These are phyloP conservation scores for Lasioglossum baleicum DNA, from an alignment of 1,140 invertebrate species.

Conservation along the genomic window DNA sequence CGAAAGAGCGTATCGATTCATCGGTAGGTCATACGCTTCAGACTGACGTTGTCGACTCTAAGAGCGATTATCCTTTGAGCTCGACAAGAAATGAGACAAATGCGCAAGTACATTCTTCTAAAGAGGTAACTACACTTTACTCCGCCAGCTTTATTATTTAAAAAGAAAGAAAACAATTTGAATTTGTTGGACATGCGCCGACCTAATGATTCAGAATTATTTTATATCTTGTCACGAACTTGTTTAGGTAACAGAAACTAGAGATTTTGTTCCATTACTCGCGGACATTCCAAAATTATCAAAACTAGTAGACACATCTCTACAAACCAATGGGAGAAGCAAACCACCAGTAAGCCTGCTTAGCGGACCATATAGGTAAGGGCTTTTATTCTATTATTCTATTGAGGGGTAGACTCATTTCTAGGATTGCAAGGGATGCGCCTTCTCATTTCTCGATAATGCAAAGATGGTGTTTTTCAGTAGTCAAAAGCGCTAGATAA, in stretches of 20 bases:
- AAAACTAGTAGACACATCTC: slow-evolving; percentile 31
- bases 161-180: too few relatives aligned
- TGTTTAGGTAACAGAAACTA: slow-evolving; percentile 47
- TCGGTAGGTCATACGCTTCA: background rate
- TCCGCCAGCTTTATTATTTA: too few relatives aligned
- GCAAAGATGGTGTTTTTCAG: too few relatives aligned
- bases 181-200: too few relatives aligned
- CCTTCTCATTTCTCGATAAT: too few relatives aligned
- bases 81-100: background rate
- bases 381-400: too few relatives aligned
- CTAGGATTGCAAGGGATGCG: too few relatives aligned
- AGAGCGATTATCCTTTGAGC: background rate
- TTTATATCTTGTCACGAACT: background rate
- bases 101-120: background rate
- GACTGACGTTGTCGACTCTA: background rate
- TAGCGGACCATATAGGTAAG: slow-evolving; percentile 66
- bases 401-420: too few relatives aligned
- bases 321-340: slow-evolving; percentile 42
- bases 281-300: slow-evolving; percentile 67
- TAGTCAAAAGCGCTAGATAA: too few relatives aligned
- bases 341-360: slow-evolving; percentile 69
- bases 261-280: slow-evolving; percentile 63
- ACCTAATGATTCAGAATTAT: too few relatives aligned
- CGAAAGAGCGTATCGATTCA: slow-evolving; percentile 15
- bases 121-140: slow-evolving; percentile 31